Percentiles rank a stretch among this genome's conserved stretches.
phyloP scores from a whole-genome alignment of 1,140 invertebrate species.

The Euwallacea similis region DNA sequence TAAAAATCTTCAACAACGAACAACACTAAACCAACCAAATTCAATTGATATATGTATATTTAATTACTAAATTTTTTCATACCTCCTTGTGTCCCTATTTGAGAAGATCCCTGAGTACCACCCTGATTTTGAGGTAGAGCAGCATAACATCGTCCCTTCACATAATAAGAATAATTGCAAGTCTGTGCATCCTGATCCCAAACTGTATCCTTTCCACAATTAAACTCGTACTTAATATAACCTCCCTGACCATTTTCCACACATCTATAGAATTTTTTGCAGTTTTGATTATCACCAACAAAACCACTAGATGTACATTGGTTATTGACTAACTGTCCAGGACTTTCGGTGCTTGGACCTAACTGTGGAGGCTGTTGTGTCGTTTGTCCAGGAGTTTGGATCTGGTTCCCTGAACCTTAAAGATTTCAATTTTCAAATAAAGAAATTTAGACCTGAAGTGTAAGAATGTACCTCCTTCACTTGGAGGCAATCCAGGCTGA shows the following conservation, averaged over 20 bases:
- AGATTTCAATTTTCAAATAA: neutral
- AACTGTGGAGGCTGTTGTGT: neutral
- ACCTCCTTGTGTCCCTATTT: too few species aligned
- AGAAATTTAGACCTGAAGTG: neutral
- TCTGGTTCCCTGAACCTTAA: neutral
- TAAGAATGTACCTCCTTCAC: neutral
- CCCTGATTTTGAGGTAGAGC: slow-evolving; percentile 4
- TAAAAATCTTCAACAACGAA: too few species aligned
- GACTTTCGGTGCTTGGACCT: slow-evolving; percentile 25
- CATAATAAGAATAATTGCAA: slow-evolving; percentile 64
- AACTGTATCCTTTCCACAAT: slow-evolving; percentile 66
- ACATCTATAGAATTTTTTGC: slow-evolving; percentile 71
- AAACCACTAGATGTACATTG: slow-evolving; percentile 47
- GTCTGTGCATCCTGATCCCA: slow-evolving; percentile 60
- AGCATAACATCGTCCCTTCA: slow-evolving; percentile 35
- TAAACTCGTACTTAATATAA: slow-evolving; percentile 62
- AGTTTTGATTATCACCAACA: slow-evolving; percentile 59
- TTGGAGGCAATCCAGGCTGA: neutral
- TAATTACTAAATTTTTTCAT: too few species aligned
- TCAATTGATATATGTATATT: too few species aligned
- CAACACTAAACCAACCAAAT: too few species aligned
- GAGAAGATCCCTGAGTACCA: too few species aligned
- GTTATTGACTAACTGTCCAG: slow-evolving; percentile 30
- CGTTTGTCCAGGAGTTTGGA: neutral
- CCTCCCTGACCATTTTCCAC: slow-evolving; percentile 59